These are phyloP conservation scores for Molanna angustata DNA, from an alignment of 2,888 invertebrate genomes.

Conservation along the genomic window DNA sequence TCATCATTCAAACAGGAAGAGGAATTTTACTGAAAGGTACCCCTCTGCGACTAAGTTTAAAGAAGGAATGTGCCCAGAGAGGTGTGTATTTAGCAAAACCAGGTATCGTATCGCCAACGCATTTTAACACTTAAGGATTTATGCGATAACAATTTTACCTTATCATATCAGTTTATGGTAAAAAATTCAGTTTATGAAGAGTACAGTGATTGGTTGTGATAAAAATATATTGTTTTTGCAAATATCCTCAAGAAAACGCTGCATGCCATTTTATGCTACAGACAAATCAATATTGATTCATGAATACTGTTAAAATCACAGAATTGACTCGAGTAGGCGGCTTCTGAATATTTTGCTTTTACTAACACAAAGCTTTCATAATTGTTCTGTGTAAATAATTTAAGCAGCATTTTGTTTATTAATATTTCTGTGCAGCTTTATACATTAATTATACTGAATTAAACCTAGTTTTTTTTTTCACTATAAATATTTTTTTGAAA, in stretches of 20 bases:
- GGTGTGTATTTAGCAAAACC: slow-evolving; percentile 72
- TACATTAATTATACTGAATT: no score
- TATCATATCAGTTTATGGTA: not conserved
- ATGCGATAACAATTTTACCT: slow-evolving; percentile 28
- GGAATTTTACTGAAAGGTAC: slow-evolving; percentile 81
- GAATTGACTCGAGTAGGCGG: no score
- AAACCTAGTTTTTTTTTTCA: no score
- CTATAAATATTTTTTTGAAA: no score
- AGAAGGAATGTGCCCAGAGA: slow-evolving; percentile 92
- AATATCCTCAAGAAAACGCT: slow-evolving; percentile 26
- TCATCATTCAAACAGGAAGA: slow-evolving; percentile 77
- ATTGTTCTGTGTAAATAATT: no score
- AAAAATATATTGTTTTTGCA: slow-evolving; percentile 23
- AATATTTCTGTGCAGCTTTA: no score
- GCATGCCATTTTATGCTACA: slow-evolving; percentile 23
- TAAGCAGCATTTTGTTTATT: no score
- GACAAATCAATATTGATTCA: no score
- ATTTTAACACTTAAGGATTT: slow-evolving; percentile 54
- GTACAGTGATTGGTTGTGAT: no score
- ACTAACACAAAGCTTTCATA: no score
- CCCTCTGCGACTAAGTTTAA: slow-evolving; percentile 79
- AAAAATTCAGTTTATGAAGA: not conserved
- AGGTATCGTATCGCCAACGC: slow-evolving; percentile 61
- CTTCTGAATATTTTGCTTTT: no score
- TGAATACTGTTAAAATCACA: no score